Base-by-base conservation (phyloP, 2,888 invertebrate species). In the Archips xylosteana region DNA sequence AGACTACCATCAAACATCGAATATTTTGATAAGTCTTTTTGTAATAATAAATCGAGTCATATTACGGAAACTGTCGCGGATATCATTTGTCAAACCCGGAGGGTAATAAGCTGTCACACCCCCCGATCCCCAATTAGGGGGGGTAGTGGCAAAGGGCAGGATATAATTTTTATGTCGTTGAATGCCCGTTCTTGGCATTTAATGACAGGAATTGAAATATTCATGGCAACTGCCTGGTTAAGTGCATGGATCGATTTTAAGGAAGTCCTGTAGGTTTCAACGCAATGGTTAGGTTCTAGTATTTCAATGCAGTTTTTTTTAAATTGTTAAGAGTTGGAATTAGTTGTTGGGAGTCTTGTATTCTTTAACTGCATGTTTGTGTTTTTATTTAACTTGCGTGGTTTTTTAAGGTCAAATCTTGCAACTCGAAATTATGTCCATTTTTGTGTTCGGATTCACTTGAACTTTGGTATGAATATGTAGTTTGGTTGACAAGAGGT, bases 41-140 rank as follows among this genome's bases (percentile, higher is more conserved):
- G 32, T 57, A 32, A 57, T 32, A 32, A 57, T 32, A 32, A 57
- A 12, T 57, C 57, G 9, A 57, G 57, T 32, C 32, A 57, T 57
- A 57, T 51, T 67, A 66, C 23, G n/a, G 23, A 61, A 71, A 47
- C 54, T 42, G 62, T 47, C 66, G 45, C 23, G 62, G 61, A 54
- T 51, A 54, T 57, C 67, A 72, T 72, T 72, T 72, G 72, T 67
- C 72, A 72, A 32, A 54, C 54, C 32, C 8, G 36, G 39, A 62
- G 54, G 45, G 54, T 72, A 67, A 72, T 72, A 67, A 54, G 72
- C 62, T 71, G 65, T 51, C 71, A 49, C 3, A 49, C 42, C 12
- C 6, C 71, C 8, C 32, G 10, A 59, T 66, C 34, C 61, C 61
- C 60, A 72, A 72, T 72, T 63, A 72, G 54, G 42, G 66, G 61